Conservation (phyloP, 2,113 vertebrate species). For the Rhineura floridana region DNA sequence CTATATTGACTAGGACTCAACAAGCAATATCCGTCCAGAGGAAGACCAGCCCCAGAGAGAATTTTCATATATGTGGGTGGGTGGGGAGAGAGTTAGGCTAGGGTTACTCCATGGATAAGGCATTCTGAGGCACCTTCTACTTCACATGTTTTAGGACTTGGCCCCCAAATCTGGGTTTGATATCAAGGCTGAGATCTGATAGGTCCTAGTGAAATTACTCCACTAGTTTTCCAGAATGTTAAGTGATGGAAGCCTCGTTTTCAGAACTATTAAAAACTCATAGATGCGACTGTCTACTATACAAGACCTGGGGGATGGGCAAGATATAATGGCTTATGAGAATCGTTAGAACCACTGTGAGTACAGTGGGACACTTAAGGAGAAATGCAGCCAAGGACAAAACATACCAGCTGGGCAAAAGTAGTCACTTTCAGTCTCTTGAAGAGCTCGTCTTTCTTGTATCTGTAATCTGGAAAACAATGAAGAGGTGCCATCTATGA, state of each 20-base stretch:
- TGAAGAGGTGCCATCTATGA: not conserved
- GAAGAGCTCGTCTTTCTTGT: slow-evolving; percentile 93
- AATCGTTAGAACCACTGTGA: not conserved
- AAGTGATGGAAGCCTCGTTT: not conserved
- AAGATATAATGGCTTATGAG: not conserved
- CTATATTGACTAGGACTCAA: not conserved
- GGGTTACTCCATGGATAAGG: not conserved
- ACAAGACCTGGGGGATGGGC: not conserved
- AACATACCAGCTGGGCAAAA: slow-evolving; percentile 93
- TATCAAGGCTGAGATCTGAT: not conserved
- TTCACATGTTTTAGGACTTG: not conserved
- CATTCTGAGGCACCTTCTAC: not conserved
- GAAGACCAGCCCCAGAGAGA: no score
- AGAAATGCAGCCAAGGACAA: not conserved
- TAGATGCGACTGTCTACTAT: not conserved
- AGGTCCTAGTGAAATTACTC: not conserved
- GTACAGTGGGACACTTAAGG: not conserved
- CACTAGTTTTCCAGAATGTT: not conserved
- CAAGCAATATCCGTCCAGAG: not conserved
- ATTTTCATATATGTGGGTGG: not conserved
- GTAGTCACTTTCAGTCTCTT: slow-evolving; percentile 95
- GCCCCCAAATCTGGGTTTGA: not conserved
- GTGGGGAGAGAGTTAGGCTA: not conserved
- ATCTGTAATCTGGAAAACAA: slow-evolving; percentile 88
- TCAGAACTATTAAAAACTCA: not conserved